Percentiles rank a stretch among this genome's conserved stretches.
Evolutionary conservation across 30 jellyfish, hydroid and myxozoan species (phyloP).

Genomic region (Chrysaora quinquecirrha): DNA sequence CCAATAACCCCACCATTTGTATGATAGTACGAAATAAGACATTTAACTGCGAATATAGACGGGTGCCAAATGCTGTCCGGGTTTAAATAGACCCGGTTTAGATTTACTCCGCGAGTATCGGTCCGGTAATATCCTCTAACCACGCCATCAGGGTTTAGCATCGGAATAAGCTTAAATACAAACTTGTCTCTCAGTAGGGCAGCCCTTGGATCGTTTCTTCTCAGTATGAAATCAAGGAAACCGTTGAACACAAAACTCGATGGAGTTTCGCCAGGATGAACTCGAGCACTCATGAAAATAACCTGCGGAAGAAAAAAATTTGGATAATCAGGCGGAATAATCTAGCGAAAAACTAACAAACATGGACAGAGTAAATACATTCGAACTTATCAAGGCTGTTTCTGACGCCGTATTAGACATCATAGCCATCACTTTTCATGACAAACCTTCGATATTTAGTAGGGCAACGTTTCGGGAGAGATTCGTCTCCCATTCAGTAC

Average conservation of each 20-base stretch:
- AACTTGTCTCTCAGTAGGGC: slow-evolving; percentile 55
- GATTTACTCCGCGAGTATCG: slow-evolving; percentile 88
- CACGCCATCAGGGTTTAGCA: slow-evolving; percentile 98
- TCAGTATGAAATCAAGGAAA: slow-evolving; percentile 71
- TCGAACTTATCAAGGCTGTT: too few species aligned
- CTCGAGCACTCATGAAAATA: slow-evolving; percentile 85
- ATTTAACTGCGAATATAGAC: slow-evolving; percentile 80
- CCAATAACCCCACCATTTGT: not conserved
- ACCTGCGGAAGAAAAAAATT: slow-evolving; percentile 39
- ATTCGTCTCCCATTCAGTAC: too few species aligned
- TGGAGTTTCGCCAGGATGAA: slow-evolving; percentile 99
- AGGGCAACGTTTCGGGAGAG: too few species aligned
- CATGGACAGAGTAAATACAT: too few species aligned
- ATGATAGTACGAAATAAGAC: slow-evolving; percentile 76
- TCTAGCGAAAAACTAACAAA: too few species aligned
- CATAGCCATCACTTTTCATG: too few species aligned
- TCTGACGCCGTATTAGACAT: too few species aligned
- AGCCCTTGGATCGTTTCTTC: slow-evolving; percentile 80
- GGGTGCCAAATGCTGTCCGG: slow-evolving; percentile 93
- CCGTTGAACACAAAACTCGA: slow-evolving; percentile 93
- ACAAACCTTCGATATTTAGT: too few species aligned
- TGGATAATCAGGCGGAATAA: too few species aligned
- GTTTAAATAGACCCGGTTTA: slow-evolving; percentile 80
- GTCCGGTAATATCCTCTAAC: slow-evolving; percentile 89
- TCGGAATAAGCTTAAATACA: slow-evolving; percentile 90